Base-by-base conservation (phyloP, 2,888 invertebrate genomes). In the Drosophila nr. medialis region DNA sequence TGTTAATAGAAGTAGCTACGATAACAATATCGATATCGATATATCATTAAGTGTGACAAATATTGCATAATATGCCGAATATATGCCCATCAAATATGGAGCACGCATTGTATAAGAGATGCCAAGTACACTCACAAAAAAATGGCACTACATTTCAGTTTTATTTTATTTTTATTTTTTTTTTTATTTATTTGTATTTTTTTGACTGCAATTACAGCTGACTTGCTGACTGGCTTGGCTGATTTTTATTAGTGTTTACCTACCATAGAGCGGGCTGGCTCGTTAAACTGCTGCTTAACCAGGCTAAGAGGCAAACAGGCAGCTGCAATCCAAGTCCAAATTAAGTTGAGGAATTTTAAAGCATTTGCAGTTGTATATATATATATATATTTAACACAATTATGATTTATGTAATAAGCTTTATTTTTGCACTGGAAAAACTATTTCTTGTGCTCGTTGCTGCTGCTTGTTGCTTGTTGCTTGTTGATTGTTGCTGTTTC, bases 391-490 rank as follows among this genome's bases (percentile, higher is more conserved):
- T 70, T 62, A 80, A 79, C 66, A 75, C 83, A 79, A 82, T 71
- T 75, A 64, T 63, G 68, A 66, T 86, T 84, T 89, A 83, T 89
- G 72, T 86, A 84, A 83, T 70, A 70, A 61, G 53, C 50, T 69
- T 53, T 63, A 42, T 13, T 73, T 83, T 72, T 70, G 83, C 84
- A 86, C 89, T 86, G 89, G 89, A 81, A 84, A 89, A 86, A 77
- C 84, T 80, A 77, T 86, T 61, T 66, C 42, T 63, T 59, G 29
- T 58, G 70, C 11, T 21, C 15, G 30, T 27, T 55, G 59, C 29
- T 72, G 71, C 30, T 55, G 58, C n/a, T 53, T n/a, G 42, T 13
- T 21, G 21, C 56, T 30, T 11, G n/a, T 0, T n/a, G 42, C 36
- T 72, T 32, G 68, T 27, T 62, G 62, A 55, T 71, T 38, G 24